Base-by-base conservation (phyloP, 2,113 vertebrate species). In the Dendrocopos noguchii region DNA sequence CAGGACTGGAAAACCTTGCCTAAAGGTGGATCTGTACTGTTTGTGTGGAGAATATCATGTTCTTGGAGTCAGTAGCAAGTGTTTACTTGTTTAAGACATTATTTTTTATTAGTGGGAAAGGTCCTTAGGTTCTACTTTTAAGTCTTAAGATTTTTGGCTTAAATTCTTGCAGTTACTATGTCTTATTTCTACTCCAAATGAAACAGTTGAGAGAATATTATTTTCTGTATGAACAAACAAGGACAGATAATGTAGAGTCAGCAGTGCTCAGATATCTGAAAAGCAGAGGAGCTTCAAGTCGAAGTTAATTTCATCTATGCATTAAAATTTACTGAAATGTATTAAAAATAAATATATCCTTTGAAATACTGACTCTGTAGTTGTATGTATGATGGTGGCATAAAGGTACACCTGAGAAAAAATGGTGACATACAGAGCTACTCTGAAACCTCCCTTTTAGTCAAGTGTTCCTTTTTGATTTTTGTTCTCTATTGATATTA, bases 1-100 rank as follows among this genome's bases (percentile, higher is more conserved):
- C 88, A 93, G 56, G 68, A 64, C 64, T 85, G 64, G 72, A 70
- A 96, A 91, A 76, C 76, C 42, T 90, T 93, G 72, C 86, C 76
- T 95, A 53, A 80, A 91, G 92, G 83, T 87, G 61, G 59, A 83
- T 85, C 89, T 88, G 64, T 80, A 55, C 57, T 84, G 64, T 83
- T 91, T 85, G 15, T 85, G 21, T 80, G 68, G 65, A 71, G 76
- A 73, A 17, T 82, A 55, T 65, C 7, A 56, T 70, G 59, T 85
- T 76, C 72, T 87, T 19, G 18, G 80, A 79, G 87, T 94, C 46
- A 55, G 76, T 73, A 76, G 79, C 34, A 90, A 80, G 73, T 80
- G 29, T 90, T 84, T 86, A 78, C 39, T 94, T 94, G 81, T 84
- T 84, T 65, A 84, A 84, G 85, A 88, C 79, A 6, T 36, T 46